Evolutionary conservation across 2,113 vertebrate species (phyloP).

Genomic region (Aythya baeri): DNA sequence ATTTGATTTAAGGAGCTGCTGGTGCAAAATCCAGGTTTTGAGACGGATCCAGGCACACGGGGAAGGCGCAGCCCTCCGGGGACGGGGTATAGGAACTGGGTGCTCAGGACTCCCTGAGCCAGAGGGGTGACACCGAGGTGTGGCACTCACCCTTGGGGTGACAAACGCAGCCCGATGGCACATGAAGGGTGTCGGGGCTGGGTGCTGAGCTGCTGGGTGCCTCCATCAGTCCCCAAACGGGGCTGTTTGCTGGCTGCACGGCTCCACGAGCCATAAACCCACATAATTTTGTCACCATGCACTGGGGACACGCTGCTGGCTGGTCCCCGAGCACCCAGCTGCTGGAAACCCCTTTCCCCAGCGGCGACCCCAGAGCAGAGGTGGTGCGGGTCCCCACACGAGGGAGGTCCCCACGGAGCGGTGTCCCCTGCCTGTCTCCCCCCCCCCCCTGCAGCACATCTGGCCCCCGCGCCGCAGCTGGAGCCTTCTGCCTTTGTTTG

Average conservation of each 20-base stretch:
- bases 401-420: accelerated
- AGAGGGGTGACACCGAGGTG: accelerated
- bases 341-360: neutral
- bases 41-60: neutral
- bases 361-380: neutral
- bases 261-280: neutral
- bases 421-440: neutral
- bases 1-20: neutral
- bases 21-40: neutral
- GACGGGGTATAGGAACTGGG: neutral
- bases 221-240: neutral
- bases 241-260: neutral
- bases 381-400: neutral
- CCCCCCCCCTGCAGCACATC: neutral
- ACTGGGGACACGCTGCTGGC: neutral
- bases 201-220: neutral
- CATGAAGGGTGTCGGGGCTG: neutral
- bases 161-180: neutral
- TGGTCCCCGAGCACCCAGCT: neutral
- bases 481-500: neutral
- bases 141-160: neutral
- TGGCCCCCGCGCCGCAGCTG: neutral
- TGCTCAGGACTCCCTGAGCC: too few species aligned
- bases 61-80: neutral
- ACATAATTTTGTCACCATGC: neutral